Base-by-base conservation (phyloP, 2,888 invertebrate genomes). In the Watsonalla cultraria region DNA sequence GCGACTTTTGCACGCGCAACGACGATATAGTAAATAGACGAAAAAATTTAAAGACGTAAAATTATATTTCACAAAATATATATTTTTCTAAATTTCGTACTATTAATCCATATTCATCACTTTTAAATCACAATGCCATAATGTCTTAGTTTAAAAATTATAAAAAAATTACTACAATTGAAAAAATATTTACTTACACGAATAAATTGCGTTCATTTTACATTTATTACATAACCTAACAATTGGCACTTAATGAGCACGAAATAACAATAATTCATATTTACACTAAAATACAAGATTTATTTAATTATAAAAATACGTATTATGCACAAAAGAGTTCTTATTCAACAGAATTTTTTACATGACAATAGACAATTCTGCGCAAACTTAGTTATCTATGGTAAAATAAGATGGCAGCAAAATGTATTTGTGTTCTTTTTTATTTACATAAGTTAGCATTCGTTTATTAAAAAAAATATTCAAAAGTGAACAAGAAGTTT, bases 211-310 rank as follows among this genome's bases (percentile, higher is more conserved):
- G 65, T 64, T 58, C 54, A 61, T 65, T 57, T 65, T 72, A 80
- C 74, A 72, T 64, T 85, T 86, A 87, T 86, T 86, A 88, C 1
- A 86, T 6, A 57, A 55, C 62, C 78, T 85, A 84, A 63, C 52
- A 62, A 74, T 90, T 89, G 89, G 89, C 89, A 90, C 89, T 83
- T 85, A 76, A 68, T 87, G 89, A 89, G 90, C 88, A 83, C 84
- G 68, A 61, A 65, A 57, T 66, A 72, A 72, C 66, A 80, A 79
- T 79, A 47, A 24, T 24, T 24, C 80, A 65, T 73, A 77, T 77
- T 73, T 78, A 81, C 77, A 78, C 57, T 54, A 47, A 48, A 51
- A 61, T 57, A 57, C 15, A 64, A 15, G 47, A 55, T 47, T 53
- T 59, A n/a, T n/a, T n/a, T n/a, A n/a, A n/a, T 57, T 52, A 58